These are phyloP conservation scores for Mus pahari DNA, from an alignment of 2,113 vertebrate species.

Conservation along the genomic window DNA sequence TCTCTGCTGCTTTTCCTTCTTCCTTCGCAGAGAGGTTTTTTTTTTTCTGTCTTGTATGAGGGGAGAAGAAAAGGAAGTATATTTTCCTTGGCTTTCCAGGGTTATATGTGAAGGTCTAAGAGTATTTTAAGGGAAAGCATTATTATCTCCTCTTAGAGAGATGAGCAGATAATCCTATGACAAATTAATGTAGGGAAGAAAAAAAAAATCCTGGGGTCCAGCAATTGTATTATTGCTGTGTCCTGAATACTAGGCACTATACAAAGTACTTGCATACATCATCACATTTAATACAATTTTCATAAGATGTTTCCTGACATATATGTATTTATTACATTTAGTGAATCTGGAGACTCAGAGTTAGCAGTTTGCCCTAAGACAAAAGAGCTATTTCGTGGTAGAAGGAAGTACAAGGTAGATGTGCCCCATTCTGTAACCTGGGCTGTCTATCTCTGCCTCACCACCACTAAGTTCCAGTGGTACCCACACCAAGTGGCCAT, in stretches of 20 bases:
- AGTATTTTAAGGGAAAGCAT: conserved; percentile 25
- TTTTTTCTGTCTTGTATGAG: background rate
- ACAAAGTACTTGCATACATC: background rate
- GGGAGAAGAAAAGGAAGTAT: background rate
- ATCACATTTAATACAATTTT: background rate
- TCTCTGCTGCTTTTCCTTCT: background rate
- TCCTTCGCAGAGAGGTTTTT: background rate
- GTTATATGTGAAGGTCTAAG: conserved; percentile 35
- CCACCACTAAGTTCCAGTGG: background rate
- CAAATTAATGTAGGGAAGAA: background rate
- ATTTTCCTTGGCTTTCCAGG: background rate
- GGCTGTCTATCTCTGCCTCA: background rate
- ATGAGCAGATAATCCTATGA: conserved; percentile 26
- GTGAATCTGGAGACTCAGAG: background rate
- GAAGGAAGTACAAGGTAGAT: background rate
- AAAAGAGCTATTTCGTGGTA: background rate
- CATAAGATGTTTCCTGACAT: background rate
- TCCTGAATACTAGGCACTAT: background rate
- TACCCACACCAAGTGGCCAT: rapidly evolving
- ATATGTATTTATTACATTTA: background rate
- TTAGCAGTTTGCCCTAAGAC: background rate
- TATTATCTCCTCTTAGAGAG: background rate
- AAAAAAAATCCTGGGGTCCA: background rate
- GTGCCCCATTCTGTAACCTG: rapidly evolving
- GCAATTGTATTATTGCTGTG: background rate